Base-by-base conservation (phyloP, 2,888 invertebrate genomes). In the Camptogramma bilineatum region DNA sequence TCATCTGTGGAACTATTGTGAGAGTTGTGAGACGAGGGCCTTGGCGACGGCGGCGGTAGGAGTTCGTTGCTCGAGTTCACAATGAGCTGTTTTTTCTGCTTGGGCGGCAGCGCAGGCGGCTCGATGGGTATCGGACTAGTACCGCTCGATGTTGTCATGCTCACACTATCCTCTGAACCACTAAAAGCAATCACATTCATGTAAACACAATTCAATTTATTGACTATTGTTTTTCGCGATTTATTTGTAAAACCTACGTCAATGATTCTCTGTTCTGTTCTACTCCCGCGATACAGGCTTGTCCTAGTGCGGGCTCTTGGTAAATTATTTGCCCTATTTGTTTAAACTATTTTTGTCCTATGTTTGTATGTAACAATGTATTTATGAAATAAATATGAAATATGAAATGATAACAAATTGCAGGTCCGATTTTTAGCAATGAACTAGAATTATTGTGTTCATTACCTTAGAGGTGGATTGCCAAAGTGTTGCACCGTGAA, bases 91-190 rank as follows among this genome's bases (percentile, higher is more conserved):
- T 69, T 87, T 73, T 85, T 94, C 86, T 88, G 91, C 80, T 94
- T 94, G 47, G 94, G 94, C 28, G 94, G 94, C 64, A 94, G 76
- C 17, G 94, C 94, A 1, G 94, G 94, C 16, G 91, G 91, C 71
- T 89, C 91, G 50, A 81, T 91, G 74, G 83, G 94, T 79, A 86
- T 87, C 69, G 85, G 94, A 88, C 94, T 84, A 80, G 93, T 84
- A 73, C 89, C 78, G 84, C 93, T 82, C 82, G 94, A 80, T 42
- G 87, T 83, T 19, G 79, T 83, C 80, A 91, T 85, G 74, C 87
- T 90, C 28, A 90, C 87, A 67, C 89, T 91, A 73, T 93, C 92
- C 72, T 92, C 92, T 8, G 92, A 92, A 42, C 92, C 91, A 75
- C 92, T 93, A 76, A 13, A 48, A 55, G 34, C 19, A 10, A 21